These are phyloP conservation scores for Rhea pennata DNA, from an alignment of 2,113 vertebrate genomes.

Conservation along the genomic window DNA sequence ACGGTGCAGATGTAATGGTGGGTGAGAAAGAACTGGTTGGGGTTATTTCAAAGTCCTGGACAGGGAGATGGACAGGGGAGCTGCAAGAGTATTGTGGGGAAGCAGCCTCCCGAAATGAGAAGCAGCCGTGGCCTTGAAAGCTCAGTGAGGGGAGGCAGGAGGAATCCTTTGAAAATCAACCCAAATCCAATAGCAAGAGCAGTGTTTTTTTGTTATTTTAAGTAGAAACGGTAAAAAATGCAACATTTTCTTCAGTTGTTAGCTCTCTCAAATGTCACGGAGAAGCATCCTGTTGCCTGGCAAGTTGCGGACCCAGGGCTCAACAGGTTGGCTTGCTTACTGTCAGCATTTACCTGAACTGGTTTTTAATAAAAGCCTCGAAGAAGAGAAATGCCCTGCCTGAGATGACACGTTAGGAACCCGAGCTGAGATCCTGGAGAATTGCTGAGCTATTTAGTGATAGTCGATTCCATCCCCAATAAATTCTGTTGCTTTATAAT, in stretches of 20 bases:
- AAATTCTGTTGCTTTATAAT: slow-evolving; percentile 41
- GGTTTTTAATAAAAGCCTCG: slow-evolving; percentile 65
- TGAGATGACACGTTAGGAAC: background rate
- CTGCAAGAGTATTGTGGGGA: background rate
- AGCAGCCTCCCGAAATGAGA: background rate
- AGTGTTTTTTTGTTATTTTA: background rate
- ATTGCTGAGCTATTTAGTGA: slow-evolving; percentile 60
- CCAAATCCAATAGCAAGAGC: background rate
- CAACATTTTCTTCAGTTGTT: slow-evolving; percentile 53
- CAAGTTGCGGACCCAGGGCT: background rate
- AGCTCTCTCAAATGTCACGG: slow-evolving; percentile 52
- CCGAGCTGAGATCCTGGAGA: slow-evolving; percentile 24
- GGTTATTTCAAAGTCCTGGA: background rate
- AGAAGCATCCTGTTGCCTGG: slow-evolving; percentile 5
- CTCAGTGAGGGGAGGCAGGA: background rate
- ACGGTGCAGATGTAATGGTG: background rate
- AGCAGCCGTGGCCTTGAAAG: background rate
- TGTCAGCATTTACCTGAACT: slow-evolving; percentile 36
- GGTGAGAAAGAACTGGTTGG: background rate
- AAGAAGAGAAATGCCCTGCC: slow-evolving; percentile 61
- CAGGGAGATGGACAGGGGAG: background rate
- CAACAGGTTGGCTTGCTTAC: slow-evolving; percentile 43
- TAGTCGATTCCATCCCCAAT: slow-evolving; percentile 44
- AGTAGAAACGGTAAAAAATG: slow-evolving; percentile 44
- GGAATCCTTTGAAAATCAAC: background rate